Conservation (phyloP, 2,888 invertebrate species). For the Pseudanteris insignis region DNA sequence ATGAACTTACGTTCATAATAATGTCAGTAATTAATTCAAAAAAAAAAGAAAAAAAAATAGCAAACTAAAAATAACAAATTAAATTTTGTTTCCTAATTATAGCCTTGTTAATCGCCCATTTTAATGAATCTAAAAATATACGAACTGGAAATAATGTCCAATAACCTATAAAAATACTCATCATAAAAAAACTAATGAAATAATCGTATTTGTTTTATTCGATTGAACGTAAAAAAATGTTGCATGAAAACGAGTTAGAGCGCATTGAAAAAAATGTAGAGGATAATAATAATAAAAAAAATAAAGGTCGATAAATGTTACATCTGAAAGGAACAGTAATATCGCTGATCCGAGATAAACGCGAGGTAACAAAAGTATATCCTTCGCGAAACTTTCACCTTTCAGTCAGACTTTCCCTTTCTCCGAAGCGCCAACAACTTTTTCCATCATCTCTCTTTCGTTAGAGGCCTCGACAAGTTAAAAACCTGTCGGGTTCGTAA, state of each 20-base stretch:
- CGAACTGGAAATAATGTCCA: no score
- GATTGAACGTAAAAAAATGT: not conserved
- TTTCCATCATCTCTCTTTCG: conserved; percentile 47
- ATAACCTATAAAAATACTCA: not conserved
- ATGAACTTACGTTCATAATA: no score
- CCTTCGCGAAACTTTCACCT: conserved; percentile 60
- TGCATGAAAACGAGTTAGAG: no score
- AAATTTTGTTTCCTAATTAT: no score
- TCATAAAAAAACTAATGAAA: no score
- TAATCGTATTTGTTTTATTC: not conserved
- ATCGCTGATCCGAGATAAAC: conserved; percentile 47
- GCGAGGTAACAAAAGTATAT: conserved; percentile 52
- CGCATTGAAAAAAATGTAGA: no score
- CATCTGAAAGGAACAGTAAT: conserved; percentile 44
- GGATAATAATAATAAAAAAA: conserved; percentile 13
- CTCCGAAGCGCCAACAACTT: conserved; percentile 47
- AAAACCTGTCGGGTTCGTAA: conserved; percentile 37
- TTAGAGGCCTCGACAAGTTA: conserved; percentile 43
- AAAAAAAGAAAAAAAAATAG: no score
- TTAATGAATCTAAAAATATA: no score
- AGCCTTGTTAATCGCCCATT: no score
- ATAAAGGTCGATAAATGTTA: conserved; percentile 36
- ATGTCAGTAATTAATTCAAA: no score
- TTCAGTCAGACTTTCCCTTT: conserved; percentile 62
- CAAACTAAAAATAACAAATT: no score